Evolutionary conservation across 2,888 invertebrate species (phyloP), one percentile per base, ranked within the genome.

Genomic region (Agrochola litura): DNA sequence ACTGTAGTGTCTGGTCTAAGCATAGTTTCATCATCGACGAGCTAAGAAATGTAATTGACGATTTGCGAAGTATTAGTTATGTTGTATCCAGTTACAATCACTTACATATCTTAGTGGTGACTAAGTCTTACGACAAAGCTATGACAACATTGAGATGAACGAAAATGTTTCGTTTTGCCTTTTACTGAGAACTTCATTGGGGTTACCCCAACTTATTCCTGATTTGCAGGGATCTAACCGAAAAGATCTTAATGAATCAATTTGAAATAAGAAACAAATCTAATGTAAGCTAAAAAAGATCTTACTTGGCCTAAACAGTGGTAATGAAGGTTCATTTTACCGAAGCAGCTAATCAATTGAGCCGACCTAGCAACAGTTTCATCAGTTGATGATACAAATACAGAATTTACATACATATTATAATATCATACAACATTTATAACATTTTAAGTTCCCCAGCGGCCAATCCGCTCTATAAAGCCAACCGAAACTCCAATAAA

Each of bases 21-120:
- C 22, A 65, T n/a, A 63, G 46, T 81, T 81, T 81, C 70, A 37
- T 25, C 81, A 81, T 63, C 77, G 4, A 65, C 16, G 9, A 61
- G 56, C 43, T 68, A 37, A n/a, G 58, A 58, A 82, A 77, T 77
- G 25, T 58, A 70, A 77, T 77, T 76, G 66, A 66, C 43, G 25
- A 69, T 76, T 76, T 81, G 49, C n/a, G 0, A 52, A 74, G 49
- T 63, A 37, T 63, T n/a, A 37, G 52, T 76, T 54, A 68, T 46
- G 52, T 54, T 54, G 68, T 76, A 37, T 41, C 64, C 46, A 79
- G 58, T 68, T 58, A 64, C 46, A 56, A 74, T 66, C 37, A 56
- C 56, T 56, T 81, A 64, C 46, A 64, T 56, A 43, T 63, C 37
- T 79, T 58, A 58, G n/a, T 16, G 8, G 56, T 43, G 30, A 52